phyloP scores from a whole-genome alignment of 2,888 invertebrate species.

The Ormia ochracea region DNA sequence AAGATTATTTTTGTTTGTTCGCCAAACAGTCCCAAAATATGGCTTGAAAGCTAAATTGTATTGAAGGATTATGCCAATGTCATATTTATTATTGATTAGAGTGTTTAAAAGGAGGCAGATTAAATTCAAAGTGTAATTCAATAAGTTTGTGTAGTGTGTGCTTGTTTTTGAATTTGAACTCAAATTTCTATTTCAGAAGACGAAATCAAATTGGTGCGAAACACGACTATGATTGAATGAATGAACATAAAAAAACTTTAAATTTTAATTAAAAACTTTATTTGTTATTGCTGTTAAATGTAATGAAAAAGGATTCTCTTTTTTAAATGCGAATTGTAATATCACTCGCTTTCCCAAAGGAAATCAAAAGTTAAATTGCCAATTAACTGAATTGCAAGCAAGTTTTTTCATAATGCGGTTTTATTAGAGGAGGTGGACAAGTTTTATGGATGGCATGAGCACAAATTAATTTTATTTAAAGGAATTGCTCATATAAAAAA shows the following conservation, averaged over 20 bases:
- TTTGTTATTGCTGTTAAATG: neutral
- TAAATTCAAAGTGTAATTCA: slow-evolving; percentile 4
- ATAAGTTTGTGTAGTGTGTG: slow-evolving; percentile 4
- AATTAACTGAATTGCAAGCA: neutral
- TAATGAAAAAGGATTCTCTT: neutral
- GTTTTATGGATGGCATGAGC: too few species aligned
- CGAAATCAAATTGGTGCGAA: slow-evolving; percentile 28
- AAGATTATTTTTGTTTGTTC: slow-evolving; percentile 15
- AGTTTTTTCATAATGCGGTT: neutral
- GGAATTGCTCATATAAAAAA: too few species aligned
- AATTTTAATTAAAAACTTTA: slow-evolving; percentile 51
- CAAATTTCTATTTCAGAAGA: slow-evolving; percentile 10
- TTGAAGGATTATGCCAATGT: slow-evolving; percentile 56
- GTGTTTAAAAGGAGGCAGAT: slow-evolving; percentile 2
- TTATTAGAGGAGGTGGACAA: too few species aligned
- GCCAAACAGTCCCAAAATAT: slow-evolving; percentile 38
- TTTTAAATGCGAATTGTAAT: neutral
- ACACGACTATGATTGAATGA: slow-evolving; percentile 29
- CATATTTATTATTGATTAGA: slow-evolving; percentile 53
- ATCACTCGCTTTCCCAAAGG: slow-evolving; percentile 9
- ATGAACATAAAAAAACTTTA: slow-evolving; percentile 2
- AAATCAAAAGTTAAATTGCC: slow-evolving; percentile 31
- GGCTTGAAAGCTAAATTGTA: slow-evolving; percentile 49
- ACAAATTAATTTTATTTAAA: too few species aligned
- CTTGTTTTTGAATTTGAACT: slow-evolving; percentile 31